Evolutionary conservation across 2,888 invertebrate genomes (phyloP).

Genomic region (Ferdinandea cuprea): DNA sequence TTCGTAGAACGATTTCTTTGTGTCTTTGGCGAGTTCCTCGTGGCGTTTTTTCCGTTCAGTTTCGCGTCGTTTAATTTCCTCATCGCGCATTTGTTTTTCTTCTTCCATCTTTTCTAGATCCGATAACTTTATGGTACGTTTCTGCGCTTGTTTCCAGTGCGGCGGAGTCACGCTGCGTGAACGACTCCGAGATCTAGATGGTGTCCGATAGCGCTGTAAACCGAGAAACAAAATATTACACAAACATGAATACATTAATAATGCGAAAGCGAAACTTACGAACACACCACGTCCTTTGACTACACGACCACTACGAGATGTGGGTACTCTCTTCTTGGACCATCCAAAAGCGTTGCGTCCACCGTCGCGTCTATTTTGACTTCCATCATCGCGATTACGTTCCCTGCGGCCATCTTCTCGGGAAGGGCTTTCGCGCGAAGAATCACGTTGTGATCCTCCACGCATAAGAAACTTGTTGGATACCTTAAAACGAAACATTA

Average conservation of each 20-base stretch:
- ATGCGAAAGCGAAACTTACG: conserved; percentile 85
- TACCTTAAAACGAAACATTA: conserved; percentile 83
- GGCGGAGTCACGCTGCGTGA: conserved; percentile 96
- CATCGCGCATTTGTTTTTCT: conserved; percentile 86
- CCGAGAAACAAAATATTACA: conserved; percentile 32
- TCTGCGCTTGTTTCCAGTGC: conserved; percentile 96
- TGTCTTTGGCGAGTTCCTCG: conserved; percentile 83
- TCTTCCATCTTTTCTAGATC: conserved; percentile 90
- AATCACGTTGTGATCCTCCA: conserved; percentile 76
- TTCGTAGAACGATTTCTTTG: conserved; percentile 82
- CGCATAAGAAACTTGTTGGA: conserved; percentile 93
- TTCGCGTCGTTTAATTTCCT: conserved; percentile 84
- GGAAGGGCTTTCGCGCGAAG: conserved; percentile 74
- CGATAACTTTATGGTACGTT: conserved; percentile 91
- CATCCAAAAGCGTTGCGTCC: conserved; percentile 81
- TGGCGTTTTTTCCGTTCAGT: conserved; percentile 85
- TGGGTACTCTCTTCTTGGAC: conserved; percentile 82
- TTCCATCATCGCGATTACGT: conserved; percentile 74
- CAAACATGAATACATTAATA: background rate
- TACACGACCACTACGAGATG: conserved; percentile 89
- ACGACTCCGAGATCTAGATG: conserved; percentile 89
- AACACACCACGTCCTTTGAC: conserved; percentile 96
- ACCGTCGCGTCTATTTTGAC: conserved; percentile 75
- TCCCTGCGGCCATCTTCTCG: conserved; percentile 72
- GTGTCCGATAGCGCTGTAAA: conserved; percentile 91